Percentiles rank a stretch among this genome's conserved stretches.
Conservation (phyloP, 2,888 invertebrate genomes). For the Anorthoa munda region DNA sequence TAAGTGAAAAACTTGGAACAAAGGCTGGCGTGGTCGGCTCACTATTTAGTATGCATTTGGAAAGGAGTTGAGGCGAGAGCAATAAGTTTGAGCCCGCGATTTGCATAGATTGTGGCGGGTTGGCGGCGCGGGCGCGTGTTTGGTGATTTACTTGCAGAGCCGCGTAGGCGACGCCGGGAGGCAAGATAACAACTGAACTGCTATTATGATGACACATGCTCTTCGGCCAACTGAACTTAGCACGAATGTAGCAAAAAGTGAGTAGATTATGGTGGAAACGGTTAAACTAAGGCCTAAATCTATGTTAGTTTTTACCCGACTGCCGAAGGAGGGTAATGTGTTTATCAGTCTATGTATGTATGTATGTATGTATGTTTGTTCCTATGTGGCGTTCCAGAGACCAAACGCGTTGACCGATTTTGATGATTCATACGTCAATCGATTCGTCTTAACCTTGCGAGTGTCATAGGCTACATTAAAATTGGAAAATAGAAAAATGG, state of each 20-base stretch:
- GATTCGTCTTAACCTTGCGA: no score
- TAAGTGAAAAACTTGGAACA: conserved; percentile 85
- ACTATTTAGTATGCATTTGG: conserved; percentile 90
- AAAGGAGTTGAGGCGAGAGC: conserved; percentile 90
- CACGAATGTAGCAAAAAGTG: conserved; percentile 48
- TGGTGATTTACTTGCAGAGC: conserved; percentile 83
- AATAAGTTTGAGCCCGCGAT: conserved; percentile 89
- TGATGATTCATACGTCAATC: no score
- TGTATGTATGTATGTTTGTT: no score
- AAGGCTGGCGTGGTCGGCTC: conserved; percentile 82
- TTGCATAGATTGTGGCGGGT: conserved; percentile 88
- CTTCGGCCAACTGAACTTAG: conserved; percentile 51
- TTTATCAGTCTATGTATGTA: no score
- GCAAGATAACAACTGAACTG: conserved; percentile 75
- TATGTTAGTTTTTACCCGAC: not conserved
- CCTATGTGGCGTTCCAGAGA: no score
- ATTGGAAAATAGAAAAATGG: no score
- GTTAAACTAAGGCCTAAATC: not conserved
- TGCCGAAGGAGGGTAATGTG: no score
- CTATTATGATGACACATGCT: conserved; percentile 68
- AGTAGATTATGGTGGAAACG: not conserved
- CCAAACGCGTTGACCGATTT: no score
- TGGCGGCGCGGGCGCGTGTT: conserved; percentile 72
- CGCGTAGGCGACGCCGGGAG: conserved; percentile 69
- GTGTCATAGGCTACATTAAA: no score